Evolutionary conservation across 1,140 invertebrate species (phyloP), one percentile per base, ranked within the genome.

Genomic region (Anoplolepis gracilipes): DNA sequence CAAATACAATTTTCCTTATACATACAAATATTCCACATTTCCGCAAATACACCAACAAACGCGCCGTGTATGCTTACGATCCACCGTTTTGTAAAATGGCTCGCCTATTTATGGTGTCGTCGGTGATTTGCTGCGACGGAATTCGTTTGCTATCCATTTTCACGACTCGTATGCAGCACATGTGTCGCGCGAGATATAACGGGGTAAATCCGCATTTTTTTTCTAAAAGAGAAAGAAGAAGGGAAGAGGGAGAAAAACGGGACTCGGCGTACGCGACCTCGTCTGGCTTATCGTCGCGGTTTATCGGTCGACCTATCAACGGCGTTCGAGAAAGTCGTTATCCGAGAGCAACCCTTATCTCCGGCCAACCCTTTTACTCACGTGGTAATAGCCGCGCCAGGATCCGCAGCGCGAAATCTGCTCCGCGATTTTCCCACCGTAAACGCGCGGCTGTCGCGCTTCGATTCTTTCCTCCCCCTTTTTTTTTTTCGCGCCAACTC

Each of bases 91-190:
- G 67, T 33, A 82, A 82, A n/a, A 82, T 73, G 78, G 36, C 25
- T 6, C 78, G 65, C 77, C 77, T 81, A 82, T 82, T 73, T 82
- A 82, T 55, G 69, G 69, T 46, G 65, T 59, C 65, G n/a, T 72
- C 55, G 78, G 78, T 82, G 78, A 82, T 82, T 82, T 82, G 78
- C 39, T 13, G 53, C 78, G 55, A 57, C 53, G 67, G 36, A 82
- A 82, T 72, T 82, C 67, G 78, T 82, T 82, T 36, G 36, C 78
- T n/a, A 82, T 82, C 25, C 22, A 82, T 82, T 82, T 55, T 59
- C 65, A 36, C 65, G 65, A 72, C 19, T 22, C 19, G 36, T 19
- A 59, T 59, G 19, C 49, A 16, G 33, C 53, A 4, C 49, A 42
- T 69, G 25, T 19, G 62, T 59, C 70, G 22, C 42, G 28, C 33